These are phyloP conservation scores for Scotopteryx bipunctaria DNA, from an alignment of 2,888 invertebrate species.

Conservation along the genomic window DNA sequence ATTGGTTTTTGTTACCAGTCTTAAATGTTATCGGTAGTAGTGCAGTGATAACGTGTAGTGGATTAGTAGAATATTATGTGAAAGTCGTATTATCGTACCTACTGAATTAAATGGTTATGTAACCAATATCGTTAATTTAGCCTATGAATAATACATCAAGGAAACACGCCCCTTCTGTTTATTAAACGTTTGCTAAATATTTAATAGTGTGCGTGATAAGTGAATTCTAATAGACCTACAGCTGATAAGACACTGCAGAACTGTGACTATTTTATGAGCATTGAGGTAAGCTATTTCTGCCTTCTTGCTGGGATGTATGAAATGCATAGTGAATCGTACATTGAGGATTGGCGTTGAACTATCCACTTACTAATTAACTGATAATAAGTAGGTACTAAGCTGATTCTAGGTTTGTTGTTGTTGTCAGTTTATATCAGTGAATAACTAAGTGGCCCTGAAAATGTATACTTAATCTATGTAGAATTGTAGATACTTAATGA, in stretches of 20 bases:
- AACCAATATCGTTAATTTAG: constrained; percentile 51
- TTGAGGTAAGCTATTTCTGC: constrained; percentile 11
- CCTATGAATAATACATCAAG: constrained; percentile 47
- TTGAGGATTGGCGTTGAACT: no score
- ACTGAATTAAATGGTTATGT: constrained; percentile 36
- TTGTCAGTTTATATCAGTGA: no score
- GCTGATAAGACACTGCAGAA: constrained; percentile 15
- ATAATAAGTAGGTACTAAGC: no score
- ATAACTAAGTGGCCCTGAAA: no score
- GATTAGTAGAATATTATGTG: constrained; percentile 46
- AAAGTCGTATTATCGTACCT: constrained; percentile 41
- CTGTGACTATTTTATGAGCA: constrained; percentile 7
- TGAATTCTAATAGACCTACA: constrained; percentile 34
- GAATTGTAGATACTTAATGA: no score
- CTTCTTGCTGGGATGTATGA: no score
- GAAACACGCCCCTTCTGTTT: constrained; percentile 49
- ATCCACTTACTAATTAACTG: no score
- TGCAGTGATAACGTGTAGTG: constrained; percentile 24
- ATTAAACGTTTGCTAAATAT: constrained; percentile 42
- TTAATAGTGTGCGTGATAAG: constrained; percentile 46
- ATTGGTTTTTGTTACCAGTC: constrained; percentile 10
- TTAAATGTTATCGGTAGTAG: constrained; percentile 35
- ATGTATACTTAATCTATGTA: no score
- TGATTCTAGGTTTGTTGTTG: no score
- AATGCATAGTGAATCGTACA: no score